phyloP scores from a whole-genome alignment of 2,888 invertebrate species.

The Thelaira solivaga region DNA sequence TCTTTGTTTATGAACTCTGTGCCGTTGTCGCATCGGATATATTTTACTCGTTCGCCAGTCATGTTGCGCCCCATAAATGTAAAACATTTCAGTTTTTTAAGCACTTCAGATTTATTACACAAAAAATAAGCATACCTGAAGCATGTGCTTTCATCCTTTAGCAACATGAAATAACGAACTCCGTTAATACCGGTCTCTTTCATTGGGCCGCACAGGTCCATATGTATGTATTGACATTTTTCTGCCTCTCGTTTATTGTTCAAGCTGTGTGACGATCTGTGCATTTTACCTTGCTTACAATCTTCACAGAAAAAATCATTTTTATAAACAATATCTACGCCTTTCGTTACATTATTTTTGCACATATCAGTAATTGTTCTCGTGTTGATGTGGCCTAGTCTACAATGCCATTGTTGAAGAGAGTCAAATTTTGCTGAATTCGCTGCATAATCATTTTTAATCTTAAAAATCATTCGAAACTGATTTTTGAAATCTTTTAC shows the following conservation, averaged over 20 bases:
- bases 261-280: constrained; percentile 20
- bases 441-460: constrained; percentile 4
- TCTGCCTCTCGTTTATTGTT: constrained; percentile 6
- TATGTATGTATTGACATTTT: constrained; percentile 48
- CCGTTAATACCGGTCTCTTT: constrained; percentile 38
- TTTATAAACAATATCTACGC: constrained; percentile 15
- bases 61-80: constrained; percentile 33
- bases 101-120: constrained; percentile 35
- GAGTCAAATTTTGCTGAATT: constrained; percentile 14
- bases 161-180: constrained; percentile 57
- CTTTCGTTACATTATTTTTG: constrained; percentile 34
- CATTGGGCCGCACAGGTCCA: constrained; percentile 56
- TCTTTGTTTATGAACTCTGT: constrained; percentile 36
- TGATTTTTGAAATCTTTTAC: constrained; percentile 28
- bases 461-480: constrained; percentile 29
- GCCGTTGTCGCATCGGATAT: constrained; percentile 24
- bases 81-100: constrained; percentile 27
- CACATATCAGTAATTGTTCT: constrained; percentile 33
- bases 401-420: constrained; percentile 45
- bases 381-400: constrained; percentile 33
- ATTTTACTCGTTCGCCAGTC: constrained; percentile 36
- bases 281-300: constrained; percentile 42
- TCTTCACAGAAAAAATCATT: constrained; percentile 35
- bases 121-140: constrained; percentile 48
- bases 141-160: constrained; percentile 57